These are phyloP conservation scores for Chloroceryle amazona DNA, from an alignment of 2,797 vertebrate genomes.

Conservation along the genomic window DNA sequence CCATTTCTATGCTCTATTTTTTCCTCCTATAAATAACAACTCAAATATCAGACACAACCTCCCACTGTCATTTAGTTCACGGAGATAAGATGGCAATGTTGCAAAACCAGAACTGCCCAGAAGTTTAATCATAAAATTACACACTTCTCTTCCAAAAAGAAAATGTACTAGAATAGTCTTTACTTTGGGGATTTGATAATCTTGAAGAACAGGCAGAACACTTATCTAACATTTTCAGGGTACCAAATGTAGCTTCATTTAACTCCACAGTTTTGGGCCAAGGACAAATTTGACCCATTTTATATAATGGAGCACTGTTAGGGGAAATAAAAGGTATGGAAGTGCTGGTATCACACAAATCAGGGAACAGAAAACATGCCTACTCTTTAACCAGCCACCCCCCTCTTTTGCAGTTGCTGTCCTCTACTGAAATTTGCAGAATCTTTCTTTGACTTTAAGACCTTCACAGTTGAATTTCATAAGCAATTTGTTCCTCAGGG, in stretches of 20 bases:
- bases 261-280: not conserved
- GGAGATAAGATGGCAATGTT: conserved; percentile 4
- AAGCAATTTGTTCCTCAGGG: conserved; percentile 38
- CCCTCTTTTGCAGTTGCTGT: not conserved
- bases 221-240: not conserved
- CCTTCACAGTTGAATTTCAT: conserved; percentile 40
- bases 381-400: not conserved
- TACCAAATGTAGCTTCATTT: not conserved
- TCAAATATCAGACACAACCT: not conserved
- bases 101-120: not conserved
- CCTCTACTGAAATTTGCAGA: not conserved
- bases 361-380: not conserved
- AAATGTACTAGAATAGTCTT: not conserved
- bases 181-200: conserved; percentile 3
- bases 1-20: not conserved
- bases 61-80: not conserved
- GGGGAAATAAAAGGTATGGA: not conserved
- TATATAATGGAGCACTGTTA: not conserved
- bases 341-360: not conserved
- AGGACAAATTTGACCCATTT: not conserved
- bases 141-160: conserved; percentile 6
- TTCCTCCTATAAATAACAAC: not conserved
- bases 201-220: not conserved
- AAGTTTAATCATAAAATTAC: conserved; percentile 48
- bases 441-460: not conserved